Percentiles rank a stretch among this genome's conserved stretches.
Evolutionary conservation across 2,113 vertebrate genomes (phyloP).

Genomic region (Gobiocypris rarus): DNA sequence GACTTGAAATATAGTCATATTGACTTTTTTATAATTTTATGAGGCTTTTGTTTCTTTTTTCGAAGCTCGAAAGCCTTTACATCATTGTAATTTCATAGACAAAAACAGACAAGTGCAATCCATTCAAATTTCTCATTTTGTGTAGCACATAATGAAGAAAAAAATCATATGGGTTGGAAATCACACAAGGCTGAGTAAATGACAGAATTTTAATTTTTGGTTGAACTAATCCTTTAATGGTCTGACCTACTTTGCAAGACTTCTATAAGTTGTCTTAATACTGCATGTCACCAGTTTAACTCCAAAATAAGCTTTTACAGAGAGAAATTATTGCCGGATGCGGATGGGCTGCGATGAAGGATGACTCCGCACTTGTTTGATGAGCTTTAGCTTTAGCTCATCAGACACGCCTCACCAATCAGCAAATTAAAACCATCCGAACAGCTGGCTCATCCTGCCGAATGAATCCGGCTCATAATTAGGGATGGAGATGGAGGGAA

Average conservation of each 20-base stretch:
- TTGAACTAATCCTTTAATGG: constrained; percentile 19
- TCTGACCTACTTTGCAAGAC: constrained; percentile 26
- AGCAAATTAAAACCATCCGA: constrained; percentile 28
- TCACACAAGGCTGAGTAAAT: neutral
- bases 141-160: neutral
- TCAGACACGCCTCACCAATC: constrained; percentile 30
- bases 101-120: neutral
- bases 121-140: neutral
- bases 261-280: constrained; percentile 15
- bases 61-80: neutral
- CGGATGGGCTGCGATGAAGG: constrained; percentile 14
- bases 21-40: neutral
- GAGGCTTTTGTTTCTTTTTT: neutral
- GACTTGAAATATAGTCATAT: neutral
- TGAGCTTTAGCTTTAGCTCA: constrained; percentile 36
- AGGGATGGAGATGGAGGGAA: neutral
- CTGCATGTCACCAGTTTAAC: constrained; percentile 54
- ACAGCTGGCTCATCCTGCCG: constrained; percentile 35
- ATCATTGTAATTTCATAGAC: neutral
- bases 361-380: constrained; percentile 26
- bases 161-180: neutral
- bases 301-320: constrained; percentile 9
- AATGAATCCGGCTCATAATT: constrained; percentile 1
- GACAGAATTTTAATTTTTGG: neutral
- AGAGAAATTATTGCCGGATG: constrained; percentile 12